Evolutionary conservation across 2,113 vertebrate genomes (phyloP).

Genomic region (Pteropus alecto): DNA sequence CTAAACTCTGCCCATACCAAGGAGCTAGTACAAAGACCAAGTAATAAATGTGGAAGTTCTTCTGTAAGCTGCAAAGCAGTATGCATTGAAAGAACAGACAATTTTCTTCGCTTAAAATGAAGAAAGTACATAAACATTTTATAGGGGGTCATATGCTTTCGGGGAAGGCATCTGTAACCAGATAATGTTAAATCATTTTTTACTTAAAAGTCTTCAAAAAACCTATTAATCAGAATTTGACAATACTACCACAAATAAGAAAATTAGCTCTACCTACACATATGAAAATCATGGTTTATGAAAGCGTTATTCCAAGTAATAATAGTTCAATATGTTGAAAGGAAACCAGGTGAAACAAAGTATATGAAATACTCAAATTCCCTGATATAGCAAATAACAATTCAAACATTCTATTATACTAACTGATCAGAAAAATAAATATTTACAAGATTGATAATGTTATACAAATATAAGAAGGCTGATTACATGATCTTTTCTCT

Average conservation of each 20-base stretch:
- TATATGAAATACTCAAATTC: constrained; percentile 14
- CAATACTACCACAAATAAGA: constrained; percentile 5
- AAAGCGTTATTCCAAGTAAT: constrained; percentile 32
- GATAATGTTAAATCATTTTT: constrained; percentile 15
- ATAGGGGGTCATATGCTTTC: neutral
- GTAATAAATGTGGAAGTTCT: neutral
- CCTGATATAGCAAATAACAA: constrained; percentile 15
- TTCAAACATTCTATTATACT: neutral
- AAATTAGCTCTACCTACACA: constrained; percentile 4
- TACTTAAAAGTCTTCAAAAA: constrained; percentile 23
- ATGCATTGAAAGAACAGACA: neutral
- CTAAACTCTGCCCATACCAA: neutral
- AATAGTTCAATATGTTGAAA: constrained; percentile 14
- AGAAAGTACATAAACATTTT: neutral
- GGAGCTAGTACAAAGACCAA: neutral
- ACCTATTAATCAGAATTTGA: constrained; percentile 9
- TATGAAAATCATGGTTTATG: constrained; percentile 26
- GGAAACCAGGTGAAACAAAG: neutral
- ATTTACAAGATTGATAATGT: constrained; percentile 7
- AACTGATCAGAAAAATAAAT: neutral
- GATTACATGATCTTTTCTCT: constrained; percentile 6
- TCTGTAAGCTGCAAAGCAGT: neutral
- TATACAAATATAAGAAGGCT: neutral
- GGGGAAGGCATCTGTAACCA: neutral
- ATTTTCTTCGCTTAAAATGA: neutral